Percentiles rank a stretch among this genome's conserved stretches.
Conservation (phyloP, 2,888 invertebrate species). For the Hypomecis punctinalis region DNA sequence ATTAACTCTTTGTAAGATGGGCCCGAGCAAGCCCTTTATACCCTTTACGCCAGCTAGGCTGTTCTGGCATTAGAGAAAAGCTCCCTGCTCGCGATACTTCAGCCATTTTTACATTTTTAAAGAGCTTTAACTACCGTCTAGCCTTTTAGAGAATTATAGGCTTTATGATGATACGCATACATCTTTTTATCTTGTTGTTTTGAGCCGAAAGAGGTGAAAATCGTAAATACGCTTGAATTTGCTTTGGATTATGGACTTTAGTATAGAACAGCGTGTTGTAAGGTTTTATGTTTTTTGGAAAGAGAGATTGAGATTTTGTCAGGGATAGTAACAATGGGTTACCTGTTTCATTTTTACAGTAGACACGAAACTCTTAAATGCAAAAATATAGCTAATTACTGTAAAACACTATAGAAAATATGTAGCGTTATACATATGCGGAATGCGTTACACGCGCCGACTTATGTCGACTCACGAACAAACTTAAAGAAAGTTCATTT, state of each 20-base stretch:
- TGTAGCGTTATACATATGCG: too few species aligned
- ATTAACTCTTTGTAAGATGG: slow-evolving; percentile 53
- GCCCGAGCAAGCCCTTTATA: slow-evolving; percentile 34
- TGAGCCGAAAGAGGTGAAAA: neutral
- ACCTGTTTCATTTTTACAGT: too few species aligned
- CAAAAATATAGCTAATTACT: too few species aligned
- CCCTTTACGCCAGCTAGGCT: slow-evolving; percentile 36
- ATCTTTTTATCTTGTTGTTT: neutral
- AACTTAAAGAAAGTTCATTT: too few species aligned
- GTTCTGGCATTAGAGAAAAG: slow-evolving; percentile 40
- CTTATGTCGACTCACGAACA: too few species aligned
- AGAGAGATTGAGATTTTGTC: too few species aligned
- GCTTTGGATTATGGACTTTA: slow-evolving; percentile 4
- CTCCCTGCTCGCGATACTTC: slow-evolving; percentile 37
- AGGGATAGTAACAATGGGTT: too few species aligned
- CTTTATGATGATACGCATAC: slow-evolving; percentile 16
- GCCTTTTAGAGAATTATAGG: slow-evolving; percentile 10
- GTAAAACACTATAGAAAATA: too few species aligned
- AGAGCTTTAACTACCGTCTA: slow-evolving; percentile 35
- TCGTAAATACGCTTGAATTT: neutral
- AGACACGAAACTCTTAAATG: too few species aligned
- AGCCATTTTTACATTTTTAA: slow-evolving; percentile 40
- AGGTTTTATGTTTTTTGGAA: too few species aligned
- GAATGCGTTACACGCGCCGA: too few species aligned
- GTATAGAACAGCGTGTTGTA: neutral